These are phyloP conservation scores for Myotis pilosus DNA, from an alignment of 2,797 vertebrate genomes.

Conservation along the genomic window DNA sequence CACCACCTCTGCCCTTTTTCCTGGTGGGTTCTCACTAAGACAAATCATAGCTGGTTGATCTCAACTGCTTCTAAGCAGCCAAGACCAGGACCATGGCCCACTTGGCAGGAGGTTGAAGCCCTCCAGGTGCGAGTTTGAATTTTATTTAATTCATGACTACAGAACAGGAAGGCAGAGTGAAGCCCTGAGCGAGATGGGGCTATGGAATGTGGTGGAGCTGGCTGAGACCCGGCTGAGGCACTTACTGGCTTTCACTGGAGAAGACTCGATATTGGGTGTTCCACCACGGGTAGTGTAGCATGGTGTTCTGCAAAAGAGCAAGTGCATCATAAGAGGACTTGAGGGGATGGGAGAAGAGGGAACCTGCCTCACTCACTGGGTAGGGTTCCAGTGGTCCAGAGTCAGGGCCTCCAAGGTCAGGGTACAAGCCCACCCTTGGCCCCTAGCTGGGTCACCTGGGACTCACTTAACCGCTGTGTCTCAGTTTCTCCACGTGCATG, in stretches of 20 bases:
- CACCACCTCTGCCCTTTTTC: background rate
- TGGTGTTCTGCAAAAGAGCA: slow-evolving; percentile 80
- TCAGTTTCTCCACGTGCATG: background rate
- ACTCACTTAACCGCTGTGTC: background rate
- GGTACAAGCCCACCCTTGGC: no score
- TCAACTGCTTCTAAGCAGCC: background rate
- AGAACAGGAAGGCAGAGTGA: background rate
- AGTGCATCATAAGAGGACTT: background rate
- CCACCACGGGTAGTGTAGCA: slow-evolving; percentile 81
- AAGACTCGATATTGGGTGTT: slow-evolving; percentile 77
- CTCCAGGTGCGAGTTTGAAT: background rate
- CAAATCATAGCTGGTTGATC: background rate
- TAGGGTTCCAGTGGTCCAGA: background rate
- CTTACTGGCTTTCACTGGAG: slow-evolving; percentile 84
- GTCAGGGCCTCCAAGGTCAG: background rate
- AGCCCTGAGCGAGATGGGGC: background rate
- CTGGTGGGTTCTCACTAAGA: background rate
- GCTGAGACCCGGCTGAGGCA: background rate
- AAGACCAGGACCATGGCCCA: background rate
- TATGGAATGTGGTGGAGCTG: accelerated
- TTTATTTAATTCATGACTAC: background rate
- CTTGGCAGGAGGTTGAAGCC: background rate
- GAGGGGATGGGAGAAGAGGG: background rate
- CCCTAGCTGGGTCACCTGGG: no score
- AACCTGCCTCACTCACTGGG: background rate